Conservation (phyloP, 1,140 invertebrate species). For the Aphaenogaster ashmeadi region DNA sequence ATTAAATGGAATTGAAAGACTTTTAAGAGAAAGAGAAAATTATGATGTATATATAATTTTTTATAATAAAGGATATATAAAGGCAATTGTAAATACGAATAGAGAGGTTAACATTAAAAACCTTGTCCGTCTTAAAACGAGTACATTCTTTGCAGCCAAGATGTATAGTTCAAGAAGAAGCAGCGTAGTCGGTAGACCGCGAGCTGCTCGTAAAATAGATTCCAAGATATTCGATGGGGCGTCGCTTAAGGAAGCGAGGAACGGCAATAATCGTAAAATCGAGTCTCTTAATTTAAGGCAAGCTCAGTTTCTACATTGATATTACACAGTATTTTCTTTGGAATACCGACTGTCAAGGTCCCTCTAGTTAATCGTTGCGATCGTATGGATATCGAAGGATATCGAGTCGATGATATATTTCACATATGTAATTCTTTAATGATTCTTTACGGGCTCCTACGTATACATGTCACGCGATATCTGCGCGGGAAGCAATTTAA, state of each 20-base stretch:
- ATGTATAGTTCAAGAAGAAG: neutral
- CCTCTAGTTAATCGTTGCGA: neutral
- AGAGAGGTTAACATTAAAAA: neutral
- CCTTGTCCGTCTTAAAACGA: neutral
- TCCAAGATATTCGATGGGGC: slow-evolving; percentile 9
- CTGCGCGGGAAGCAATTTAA: neutral
- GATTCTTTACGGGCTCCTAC: slow-evolving; percentile 57
- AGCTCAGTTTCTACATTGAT: slow-evolving; percentile 8
- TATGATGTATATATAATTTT: neutral
- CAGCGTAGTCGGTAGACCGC: neutral
- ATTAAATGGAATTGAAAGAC: neutral
- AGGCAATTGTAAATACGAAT: neutral
- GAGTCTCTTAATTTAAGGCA: slow-evolving; percentile 35
- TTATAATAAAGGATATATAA: neutral
- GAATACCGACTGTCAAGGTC: slow-evolving; percentile 21
- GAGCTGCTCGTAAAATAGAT: slow-evolving; percentile 27
- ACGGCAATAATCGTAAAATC: slow-evolving; percentile 52
- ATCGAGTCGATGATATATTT: slow-evolving; percentile 57
- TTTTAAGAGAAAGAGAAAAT: neutral
- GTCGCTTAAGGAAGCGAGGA: slow-evolving; percentile 5
- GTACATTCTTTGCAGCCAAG: neutral
- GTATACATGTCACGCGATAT: neutral
- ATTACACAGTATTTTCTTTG: slow-evolving; percentile 24
- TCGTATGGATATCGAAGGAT: neutral
- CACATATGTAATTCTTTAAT: slow-evolving; percentile 65